phyloP scores from a whole-genome alignment of 2,888 invertebrate genomes.

The Tiphia femorata region DNA sequence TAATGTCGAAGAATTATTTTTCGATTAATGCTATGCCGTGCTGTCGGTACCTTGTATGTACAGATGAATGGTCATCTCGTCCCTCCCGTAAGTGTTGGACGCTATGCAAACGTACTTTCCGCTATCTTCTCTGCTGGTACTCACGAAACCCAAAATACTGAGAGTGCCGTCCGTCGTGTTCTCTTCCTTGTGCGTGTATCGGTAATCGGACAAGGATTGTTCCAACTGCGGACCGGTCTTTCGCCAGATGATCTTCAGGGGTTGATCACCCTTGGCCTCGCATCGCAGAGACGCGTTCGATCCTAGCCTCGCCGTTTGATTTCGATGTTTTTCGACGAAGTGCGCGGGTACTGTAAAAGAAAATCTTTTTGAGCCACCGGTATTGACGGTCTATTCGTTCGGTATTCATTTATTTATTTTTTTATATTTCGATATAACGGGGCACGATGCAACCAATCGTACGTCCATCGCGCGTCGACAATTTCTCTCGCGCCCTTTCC shows the following conservation, averaged over 20 bases:
- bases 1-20: too few species aligned
- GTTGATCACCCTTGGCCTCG: constrained; percentile 89
- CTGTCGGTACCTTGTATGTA: constrained; percentile 89
- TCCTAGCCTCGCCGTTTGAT: constrained; percentile 64
- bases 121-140: constrained; percentile 89
- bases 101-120: constrained; percentile 90
- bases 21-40: not conserved
- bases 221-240: constrained; percentile 73
- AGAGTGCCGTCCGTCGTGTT: constrained; percentile 77
- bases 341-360: constrained; percentile 82
- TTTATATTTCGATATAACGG: too few species aligned
- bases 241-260: constrained; percentile 88
- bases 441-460: too few species aligned
- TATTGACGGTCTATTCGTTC: too few species aligned
- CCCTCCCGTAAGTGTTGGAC: constrained; percentile 90
- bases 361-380: too few species aligned
- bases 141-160: constrained; percentile 86
- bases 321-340: constrained; percentile 79
- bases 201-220: constrained; percentile 63
- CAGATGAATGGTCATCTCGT: constrained; percentile 90
- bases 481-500: too few species aligned
- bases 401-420: too few species aligned
- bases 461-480: too few species aligned
- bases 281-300: constrained; percentile 77
- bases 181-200: constrained; percentile 62